These are phyloP conservation scores for Callimorpha dominula DNA, from an alignment of 2,888 invertebrate genomes.

Conservation along the genomic window DNA sequence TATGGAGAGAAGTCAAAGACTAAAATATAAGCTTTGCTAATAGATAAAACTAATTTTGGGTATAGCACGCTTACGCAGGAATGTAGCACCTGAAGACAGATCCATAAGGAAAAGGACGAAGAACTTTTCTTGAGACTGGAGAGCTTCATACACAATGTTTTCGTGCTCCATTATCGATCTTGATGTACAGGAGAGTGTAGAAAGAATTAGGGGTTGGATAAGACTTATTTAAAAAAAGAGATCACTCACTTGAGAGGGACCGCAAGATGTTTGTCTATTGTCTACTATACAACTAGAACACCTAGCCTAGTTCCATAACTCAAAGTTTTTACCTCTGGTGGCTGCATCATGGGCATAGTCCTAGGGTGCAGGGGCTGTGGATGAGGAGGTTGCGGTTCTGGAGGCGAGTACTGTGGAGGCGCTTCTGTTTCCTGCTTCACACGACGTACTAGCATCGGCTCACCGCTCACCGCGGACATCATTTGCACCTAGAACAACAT, in stretches of 20 bases:
- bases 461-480: constrained; percentile 88
- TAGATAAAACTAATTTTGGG: too few relatives aligned
- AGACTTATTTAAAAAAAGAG: background rate
- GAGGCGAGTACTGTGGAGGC: constrained; percentile 85
- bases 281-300: too few relatives aligned
- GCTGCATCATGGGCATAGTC: constrained; percentile 77
- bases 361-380: constrained; percentile 85
- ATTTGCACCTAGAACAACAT: constrained; percentile 88
- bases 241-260: background rate
- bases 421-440: constrained; percentile 82
- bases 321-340: constrained; percentile 43
- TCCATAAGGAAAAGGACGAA: too few relatives aligned
- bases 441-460: constrained; percentile 72
- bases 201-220: background rate
- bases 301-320: too few relatives aligned
- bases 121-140: too few relatives aligned
- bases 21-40: too few relatives aligned
- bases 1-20: too few relatives aligned
- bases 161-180: background rate
- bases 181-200: background rate
- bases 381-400: constrained; percentile 82
- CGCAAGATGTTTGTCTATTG: too few relatives aligned
- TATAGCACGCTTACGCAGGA: too few relatives aligned
- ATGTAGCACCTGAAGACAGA: too few relatives aligned
- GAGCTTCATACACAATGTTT: background rate